Percentiles rank a stretch among this genome's conserved stretches.
Conservation (phyloP, 2,797 vertebrate species). For the Phaenicophaeus curvirostris region DNA sequence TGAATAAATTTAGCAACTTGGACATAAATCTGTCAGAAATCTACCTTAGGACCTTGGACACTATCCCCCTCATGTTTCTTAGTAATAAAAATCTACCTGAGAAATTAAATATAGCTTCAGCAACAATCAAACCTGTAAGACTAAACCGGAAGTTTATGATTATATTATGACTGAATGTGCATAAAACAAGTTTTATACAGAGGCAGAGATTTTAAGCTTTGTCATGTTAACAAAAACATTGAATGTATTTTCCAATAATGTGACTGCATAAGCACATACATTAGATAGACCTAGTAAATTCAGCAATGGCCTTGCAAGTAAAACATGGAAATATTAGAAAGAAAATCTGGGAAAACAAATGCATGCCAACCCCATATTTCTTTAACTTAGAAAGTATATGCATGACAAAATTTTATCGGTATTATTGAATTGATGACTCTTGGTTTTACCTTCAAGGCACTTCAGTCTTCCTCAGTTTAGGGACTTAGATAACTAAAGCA, state of each 20-base stretch:
- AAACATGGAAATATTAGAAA: background rate
- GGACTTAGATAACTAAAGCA: background rate
- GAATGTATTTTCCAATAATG: background rate
- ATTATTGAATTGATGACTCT: background rate
- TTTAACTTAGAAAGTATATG: background rate
- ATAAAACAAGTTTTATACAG: background rate
- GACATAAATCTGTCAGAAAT: background rate
- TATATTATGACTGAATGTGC: background rate
- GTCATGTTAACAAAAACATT: background rate
- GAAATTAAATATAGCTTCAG: background rate
- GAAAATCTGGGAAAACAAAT: background rate
- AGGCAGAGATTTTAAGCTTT: background rate
- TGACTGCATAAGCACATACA: background rate
- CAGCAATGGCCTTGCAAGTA: background rate
- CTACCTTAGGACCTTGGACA: background rate
- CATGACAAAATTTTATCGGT: background rate
- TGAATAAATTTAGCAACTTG: background rate
- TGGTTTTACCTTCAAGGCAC: background rate
- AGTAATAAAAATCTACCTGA: background rate
- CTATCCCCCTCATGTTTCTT: background rate
- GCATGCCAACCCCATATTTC: background rate
- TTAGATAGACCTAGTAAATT: background rate
- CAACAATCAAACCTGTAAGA: background rate
- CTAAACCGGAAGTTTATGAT: background rate
- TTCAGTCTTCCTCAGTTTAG: background rate